phyloP scores from a whole-genome alignment of 2,888 invertebrate species.

The Cataglyphis cursor region DNA sequence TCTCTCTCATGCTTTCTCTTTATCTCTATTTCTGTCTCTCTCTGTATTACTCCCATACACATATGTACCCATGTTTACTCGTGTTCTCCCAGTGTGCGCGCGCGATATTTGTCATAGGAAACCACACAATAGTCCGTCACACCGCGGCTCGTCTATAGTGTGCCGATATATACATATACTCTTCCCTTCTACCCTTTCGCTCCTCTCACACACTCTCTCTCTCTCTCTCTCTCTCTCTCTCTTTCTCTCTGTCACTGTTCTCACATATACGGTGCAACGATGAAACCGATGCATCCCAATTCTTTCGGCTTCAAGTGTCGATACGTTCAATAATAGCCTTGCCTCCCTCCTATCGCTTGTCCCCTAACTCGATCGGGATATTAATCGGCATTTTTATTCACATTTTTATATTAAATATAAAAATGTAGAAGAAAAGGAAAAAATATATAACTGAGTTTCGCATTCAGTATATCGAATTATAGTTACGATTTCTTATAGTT shows the following conservation, averaged over 20 bases:
- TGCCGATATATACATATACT: constrained; percentile 52
- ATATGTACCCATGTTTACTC: constrained; percentile 30
- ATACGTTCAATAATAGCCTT: constrained; percentile 65
- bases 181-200: not conserved
- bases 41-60: constrained; percentile 10
- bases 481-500: not conserved
- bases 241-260: not conserved
- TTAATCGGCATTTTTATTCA: constrained; percentile 62
- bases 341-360: constrained; percentile 37
- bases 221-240: not conserved
- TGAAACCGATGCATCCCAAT: constrained; percentile 60
- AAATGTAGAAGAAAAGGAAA: not conserved
- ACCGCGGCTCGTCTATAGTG: constrained; percentile 70
- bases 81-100: constrained; percentile 59
- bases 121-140: constrained; percentile 77
- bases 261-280: constrained; percentile 7
- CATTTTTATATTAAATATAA: constrained; percentile 43
- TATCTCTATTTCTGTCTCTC: not conserved
- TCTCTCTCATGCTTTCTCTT: no score
- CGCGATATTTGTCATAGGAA: constrained; percentile 77
- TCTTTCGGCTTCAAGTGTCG: constrained; percentile 57
- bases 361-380: constrained; percentile 63
- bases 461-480: constrained; percentile 1
- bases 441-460: not conserved
- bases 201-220: not conserved